phyloP scores from a whole-genome alignment of 2,113 vertebrate genomes.

The Apus apus region DNA sequence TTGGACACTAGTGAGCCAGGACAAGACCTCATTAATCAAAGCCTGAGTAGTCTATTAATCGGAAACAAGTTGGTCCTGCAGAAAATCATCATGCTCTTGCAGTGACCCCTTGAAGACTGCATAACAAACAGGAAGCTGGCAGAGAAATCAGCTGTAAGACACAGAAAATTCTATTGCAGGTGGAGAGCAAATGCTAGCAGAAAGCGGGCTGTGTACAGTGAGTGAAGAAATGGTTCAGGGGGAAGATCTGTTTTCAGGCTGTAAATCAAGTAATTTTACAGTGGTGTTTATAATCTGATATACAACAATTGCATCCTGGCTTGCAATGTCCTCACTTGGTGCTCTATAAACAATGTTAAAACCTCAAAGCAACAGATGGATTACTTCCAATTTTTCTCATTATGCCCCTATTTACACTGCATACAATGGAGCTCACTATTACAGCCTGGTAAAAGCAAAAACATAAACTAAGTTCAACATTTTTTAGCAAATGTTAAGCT shows the following conservation, averaged over 20 bases:
- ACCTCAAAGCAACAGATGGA: not conserved
- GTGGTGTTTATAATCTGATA: not conserved
- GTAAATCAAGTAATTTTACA: not conserved
- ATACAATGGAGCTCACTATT: not conserved
- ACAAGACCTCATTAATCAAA: not conserved
- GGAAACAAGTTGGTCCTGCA: not conserved
- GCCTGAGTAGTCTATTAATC: conserved; percentile 9
- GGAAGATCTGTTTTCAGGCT: not conserved
- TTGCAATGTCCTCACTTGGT: not conserved
- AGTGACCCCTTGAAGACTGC: not conserved
- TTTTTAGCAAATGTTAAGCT: not conserved
- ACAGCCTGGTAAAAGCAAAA: not conserved
- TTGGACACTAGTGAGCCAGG: not conserved
- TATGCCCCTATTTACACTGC: not conserved
- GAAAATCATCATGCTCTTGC: not conserved
- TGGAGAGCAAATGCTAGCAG: not conserved
- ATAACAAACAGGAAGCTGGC: not conserved
- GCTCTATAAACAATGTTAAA: not conserved
- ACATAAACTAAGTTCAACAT: not conserved
- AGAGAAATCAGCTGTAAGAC: not conserved
- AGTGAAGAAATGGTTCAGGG: not conserved
- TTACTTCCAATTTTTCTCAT: not conserved
- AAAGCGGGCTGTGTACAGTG: not conserved
- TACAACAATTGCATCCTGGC: not conserved
- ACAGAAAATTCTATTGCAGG: not conserved